Evolutionary conservation across 2,113 vertebrate genomes (phyloP), one percentile per base, ranked within the genome.

Genomic region (Trematocara nigrifrons): DNA sequence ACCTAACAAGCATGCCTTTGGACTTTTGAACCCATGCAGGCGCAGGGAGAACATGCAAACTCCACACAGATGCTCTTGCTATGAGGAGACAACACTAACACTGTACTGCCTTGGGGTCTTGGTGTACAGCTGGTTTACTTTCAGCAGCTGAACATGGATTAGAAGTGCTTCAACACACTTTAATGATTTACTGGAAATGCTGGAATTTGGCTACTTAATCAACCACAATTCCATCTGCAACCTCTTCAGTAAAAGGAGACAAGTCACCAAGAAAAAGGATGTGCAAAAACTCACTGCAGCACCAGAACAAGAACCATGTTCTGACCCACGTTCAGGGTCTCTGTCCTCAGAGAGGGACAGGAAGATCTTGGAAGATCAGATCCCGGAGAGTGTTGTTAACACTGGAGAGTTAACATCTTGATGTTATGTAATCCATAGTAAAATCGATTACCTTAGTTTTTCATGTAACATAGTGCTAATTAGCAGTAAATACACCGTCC

Each of bases 311-410:
- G 2, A 69, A 71, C 7, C 38, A 76, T 0, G 5, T 31, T 61
- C 57, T 61, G 29, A 61, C 15, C 69, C 9, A 29, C 6, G 0
- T 47, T 47, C 22, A 47, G 5, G 10, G 26, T 49, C 0, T 18
- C 22, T 12, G 42, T 49, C 42, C 42, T 76, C 15, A n/a, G 26
- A 74, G 69, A 76, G 6, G 26, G 26, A 31, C 22, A 11, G 47
- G 69, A 49, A 76, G 42, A 31, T 11, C 45, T 76, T 76, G 69
- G 26, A 10, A 76, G 57, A 61, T 33, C 57, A 61, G 15, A 33
- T 61, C 29, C 15, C 1, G 5, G 29, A 61, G 57, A 61, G 29
- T 61, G 15, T 4, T 16, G 8, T 59, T 33, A 59, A 59, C 29
- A 59, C 57, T 8, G 0, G 29, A 59, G 57, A 59, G 15, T 59